These are phyloP conservation scores for Orthochromis malagaraziensis DNA, from an alignment of 2,113 vertebrate species.

Conservation along the genomic window DNA sequence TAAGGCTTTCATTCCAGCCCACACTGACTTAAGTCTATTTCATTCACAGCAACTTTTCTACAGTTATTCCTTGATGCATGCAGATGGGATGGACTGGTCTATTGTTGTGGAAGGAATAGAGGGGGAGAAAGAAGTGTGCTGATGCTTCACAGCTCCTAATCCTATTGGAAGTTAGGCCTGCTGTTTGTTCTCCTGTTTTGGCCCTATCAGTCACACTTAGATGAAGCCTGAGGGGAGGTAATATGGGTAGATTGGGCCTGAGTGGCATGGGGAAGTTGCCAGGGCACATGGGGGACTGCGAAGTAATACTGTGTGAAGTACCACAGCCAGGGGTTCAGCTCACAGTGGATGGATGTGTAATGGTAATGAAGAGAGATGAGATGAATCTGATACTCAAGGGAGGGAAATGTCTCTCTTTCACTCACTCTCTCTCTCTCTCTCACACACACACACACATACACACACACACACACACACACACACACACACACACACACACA, in stretches of 20 bases:
- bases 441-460: neutral
- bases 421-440: fast-evolving
- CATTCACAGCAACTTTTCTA: neutral
- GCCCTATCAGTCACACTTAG: constrained; percentile 56
- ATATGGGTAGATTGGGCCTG: constrained; percentile 48
- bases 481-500: no score
- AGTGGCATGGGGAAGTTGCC: constrained; percentile 43
- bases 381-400: constrained; percentile 38
- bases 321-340: constrained; percentile 24
- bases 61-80: constrained; percentile 35
- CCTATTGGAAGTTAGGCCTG: constrained; percentile 42
- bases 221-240: constrained; percentile 44
- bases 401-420: neutral
- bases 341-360: constrained; percentile 24
- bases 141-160: constrained; percentile 49
- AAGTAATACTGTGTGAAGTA: constrained; percentile 26
- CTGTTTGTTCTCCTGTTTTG: constrained; percentile 52
- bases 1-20: neutral
- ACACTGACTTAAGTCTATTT: constrained; percentile 9
- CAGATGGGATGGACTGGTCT: neutral
- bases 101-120: neutral
- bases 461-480: neutral
- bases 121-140: neutral
- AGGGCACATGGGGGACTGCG: constrained; percentile 24
- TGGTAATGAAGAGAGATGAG: constrained; percentile 58